Percentiles rank a stretch among this genome's conserved stretches.
phyloP scores from a whole-genome alignment of 2,888 invertebrate species.

The Calliscelio sp. region DNA sequence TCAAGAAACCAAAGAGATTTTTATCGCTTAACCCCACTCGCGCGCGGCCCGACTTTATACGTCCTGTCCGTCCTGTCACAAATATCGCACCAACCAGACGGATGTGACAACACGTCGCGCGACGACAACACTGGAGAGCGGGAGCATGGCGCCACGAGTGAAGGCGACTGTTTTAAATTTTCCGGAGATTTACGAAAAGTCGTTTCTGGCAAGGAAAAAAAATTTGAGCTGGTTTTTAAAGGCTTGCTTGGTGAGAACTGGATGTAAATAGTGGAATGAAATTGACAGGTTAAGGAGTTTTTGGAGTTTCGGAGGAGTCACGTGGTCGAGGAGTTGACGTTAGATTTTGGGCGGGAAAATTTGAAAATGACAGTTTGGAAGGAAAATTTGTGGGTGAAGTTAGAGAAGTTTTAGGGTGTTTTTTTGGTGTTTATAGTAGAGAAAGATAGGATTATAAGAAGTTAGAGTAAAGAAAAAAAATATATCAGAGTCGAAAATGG shows the following conservation, averaged over 20 bases:
- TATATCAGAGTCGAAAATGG: too few relatives aligned
- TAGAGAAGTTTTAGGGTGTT: too few relatives aligned
- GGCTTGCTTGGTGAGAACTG: not conserved
- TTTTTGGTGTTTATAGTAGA: not conserved
- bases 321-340: not conserved
- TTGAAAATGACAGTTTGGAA: too few relatives aligned
- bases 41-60: slow-evolving; percentile 70
- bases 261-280: not conserved
- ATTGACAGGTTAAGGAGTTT: not conserved
- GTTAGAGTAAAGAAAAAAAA: too few relatives aligned
- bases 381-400: too few relatives aligned
- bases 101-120: slow-evolving; percentile 82
- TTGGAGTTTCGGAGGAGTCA: not conserved
- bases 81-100: slow-evolving; percentile 80
- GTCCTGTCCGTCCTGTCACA: slow-evolving; percentile 69
- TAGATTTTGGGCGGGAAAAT: slow-evolving; percentile 7
- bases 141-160: slow-evolving; percentile 81
- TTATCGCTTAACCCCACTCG: slow-evolving; percentile 83
- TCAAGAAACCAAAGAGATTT: slow-evolving; percentile 82
- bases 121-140: slow-evolving; percentile 59
- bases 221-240: not conserved
- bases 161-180: not conserved
- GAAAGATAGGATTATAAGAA: too few relatives aligned
- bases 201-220: too few relatives aligned
- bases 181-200: not conserved